These are phyloP conservation scores for Melipona bicolor DNA, from an alignment of 2,888 invertebrate species.

Conservation along the genomic window DNA sequence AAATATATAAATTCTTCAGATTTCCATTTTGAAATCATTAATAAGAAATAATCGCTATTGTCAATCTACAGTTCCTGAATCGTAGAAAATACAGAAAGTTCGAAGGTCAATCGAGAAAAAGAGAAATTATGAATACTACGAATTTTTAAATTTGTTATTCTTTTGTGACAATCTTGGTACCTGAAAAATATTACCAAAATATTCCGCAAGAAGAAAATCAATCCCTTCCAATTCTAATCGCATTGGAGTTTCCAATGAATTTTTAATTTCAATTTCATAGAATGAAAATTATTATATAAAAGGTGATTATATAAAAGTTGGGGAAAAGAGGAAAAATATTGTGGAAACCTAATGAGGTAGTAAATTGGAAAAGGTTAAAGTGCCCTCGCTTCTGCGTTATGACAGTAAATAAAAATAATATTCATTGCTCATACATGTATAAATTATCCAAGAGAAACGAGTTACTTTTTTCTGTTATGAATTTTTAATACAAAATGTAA, in stretches of 20 bases:
- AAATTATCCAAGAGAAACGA: not conserved
- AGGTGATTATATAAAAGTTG: not conserved
- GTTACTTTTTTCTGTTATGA: not conserved
- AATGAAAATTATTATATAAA: not conserved
- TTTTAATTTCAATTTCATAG: not conserved
- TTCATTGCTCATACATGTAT: not conserved
- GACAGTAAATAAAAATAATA: slow-evolving; percentile 1
- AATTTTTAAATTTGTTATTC: too few species aligned
- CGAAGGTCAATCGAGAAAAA: too few species aligned
- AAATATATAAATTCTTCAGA: too few species aligned
- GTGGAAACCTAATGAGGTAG: not conserved
- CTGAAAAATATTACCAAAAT: too few species aligned
- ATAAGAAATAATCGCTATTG: too few species aligned
- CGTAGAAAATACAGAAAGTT: too few species aligned
- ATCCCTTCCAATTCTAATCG: not conserved
- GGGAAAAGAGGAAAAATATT: not conserved
- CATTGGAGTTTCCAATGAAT: not conserved
- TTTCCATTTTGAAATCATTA: too few species aligned
- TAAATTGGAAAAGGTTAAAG: not conserved
- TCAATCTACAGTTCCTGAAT: too few species aligned
- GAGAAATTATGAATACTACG: too few species aligned
- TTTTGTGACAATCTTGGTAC: too few species aligned
- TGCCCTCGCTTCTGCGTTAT: not conserved
- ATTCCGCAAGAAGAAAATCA: not conserved
- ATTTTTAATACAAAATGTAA: not conserved